These are phyloP conservation scores for Catostylus mosaicus DNA, from an alignment of 30 jellyfish, hydroid and myxozoan genomes.

Conservation along the genomic window DNA sequence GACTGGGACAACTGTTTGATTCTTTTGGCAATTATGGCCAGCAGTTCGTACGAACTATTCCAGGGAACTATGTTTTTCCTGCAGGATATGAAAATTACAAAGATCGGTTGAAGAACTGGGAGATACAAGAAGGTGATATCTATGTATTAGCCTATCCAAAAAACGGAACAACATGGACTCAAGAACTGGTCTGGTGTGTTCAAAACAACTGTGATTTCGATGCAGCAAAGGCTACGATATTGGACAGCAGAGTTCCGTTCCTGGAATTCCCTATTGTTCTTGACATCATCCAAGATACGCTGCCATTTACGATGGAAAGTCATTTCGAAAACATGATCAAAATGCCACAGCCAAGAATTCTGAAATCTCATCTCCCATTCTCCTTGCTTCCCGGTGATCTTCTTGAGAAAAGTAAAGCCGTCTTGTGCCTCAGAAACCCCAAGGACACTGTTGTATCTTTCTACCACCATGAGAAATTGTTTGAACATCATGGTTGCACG, in stretches of 20 bases:
- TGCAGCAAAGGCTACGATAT: background rate
- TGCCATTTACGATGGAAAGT: background rate
- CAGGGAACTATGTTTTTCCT: too few species aligned
- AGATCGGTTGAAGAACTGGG: background rate
- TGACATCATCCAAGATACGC: background rate
- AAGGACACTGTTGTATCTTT: slow-evolving; percentile 21
- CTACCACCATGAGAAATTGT: slow-evolving; percentile 9
- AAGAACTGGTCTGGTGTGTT: background rate
- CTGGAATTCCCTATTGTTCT: background rate
- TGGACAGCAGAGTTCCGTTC: background rate
- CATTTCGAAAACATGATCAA: background rate
- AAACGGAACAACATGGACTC: background rate
- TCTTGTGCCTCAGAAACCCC: slow-evolving; percentile 18
- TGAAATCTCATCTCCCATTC: slow-evolving; percentile 1
- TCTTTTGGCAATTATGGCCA: background rate
- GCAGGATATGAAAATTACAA: background rate
- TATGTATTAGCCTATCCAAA: background rate
- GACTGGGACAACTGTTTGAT: background rate
- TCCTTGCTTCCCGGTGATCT: slow-evolving; percentile 2
- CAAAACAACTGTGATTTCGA: background rate
- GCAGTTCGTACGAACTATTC: background rate
- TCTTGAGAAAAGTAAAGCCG: slow-evolving; percentile 6
- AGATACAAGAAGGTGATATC: background rate
- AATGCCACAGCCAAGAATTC: slow-evolving; percentile 5
- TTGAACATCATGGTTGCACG: background rate